These are phyloP conservation scores for Goniozus legneri DNA, from an alignment of 1,140 invertebrate genomes.

Conservation along the genomic window DNA sequence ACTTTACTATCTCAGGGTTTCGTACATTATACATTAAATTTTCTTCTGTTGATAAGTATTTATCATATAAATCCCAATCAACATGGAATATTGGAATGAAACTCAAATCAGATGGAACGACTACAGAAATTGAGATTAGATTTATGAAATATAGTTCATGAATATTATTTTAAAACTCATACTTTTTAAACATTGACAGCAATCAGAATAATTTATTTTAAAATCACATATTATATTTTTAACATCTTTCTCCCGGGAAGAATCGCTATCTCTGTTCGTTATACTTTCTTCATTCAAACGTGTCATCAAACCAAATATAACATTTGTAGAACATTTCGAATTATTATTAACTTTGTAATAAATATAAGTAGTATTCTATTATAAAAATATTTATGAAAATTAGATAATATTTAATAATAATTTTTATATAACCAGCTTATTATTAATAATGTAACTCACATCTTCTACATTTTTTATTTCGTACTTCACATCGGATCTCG, in stretches of 20 bases:
- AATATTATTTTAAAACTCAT: conserved; percentile 22
- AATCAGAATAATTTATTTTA: conserved; percentile 35
- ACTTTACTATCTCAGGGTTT: conserved; percentile 52
- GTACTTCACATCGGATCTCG: conserved; percentile 46
- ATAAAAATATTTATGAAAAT: conserved; percentile 17
- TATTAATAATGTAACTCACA: conserved; percentile 32
- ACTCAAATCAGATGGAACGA: conserved; percentile 60
- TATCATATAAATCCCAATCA: conserved; percentile 54
- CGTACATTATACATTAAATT: conserved; percentile 51
- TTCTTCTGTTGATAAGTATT: conserved; percentile 53
- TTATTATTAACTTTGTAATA: conserved; percentile 41
- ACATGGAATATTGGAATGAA: conserved; percentile 57
- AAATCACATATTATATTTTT: conserved; percentile 59
- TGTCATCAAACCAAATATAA: conserved; percentile 50
- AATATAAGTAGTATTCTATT: conserved; percentile 45
- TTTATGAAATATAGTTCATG: background rate
- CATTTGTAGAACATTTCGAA: conserved; percentile 39
- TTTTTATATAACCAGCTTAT: background rate
- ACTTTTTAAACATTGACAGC: conserved; percentile 56
- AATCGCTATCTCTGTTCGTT: no score
- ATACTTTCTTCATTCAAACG: conserved; percentile 51
- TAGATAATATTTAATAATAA: background rate
- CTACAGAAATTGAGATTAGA: conserved; percentile 36
- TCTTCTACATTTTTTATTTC: conserved; percentile 56
- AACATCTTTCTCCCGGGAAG: conserved; percentile 22